Evolutionary conservation across 2,113 vertebrate genomes (phyloP), one percentile per base, ranked within the genome.

Genomic region (Erinaceus europaeus): DNA sequence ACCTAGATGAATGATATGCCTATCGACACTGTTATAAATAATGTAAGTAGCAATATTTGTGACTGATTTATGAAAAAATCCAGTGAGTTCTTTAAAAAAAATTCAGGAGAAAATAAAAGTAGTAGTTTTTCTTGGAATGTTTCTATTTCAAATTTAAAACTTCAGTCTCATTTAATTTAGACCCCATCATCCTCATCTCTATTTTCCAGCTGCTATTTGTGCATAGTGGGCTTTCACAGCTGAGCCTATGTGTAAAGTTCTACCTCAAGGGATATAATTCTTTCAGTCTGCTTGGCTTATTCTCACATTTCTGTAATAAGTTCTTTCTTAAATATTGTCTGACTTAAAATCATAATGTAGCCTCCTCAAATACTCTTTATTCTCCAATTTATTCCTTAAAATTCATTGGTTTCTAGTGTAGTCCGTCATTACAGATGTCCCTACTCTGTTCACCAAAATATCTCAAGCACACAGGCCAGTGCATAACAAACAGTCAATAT

Each of bases 1-100:
- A 34, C 17, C 55, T 12, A 36, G 83, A 65, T 23, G 69, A 53
- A 52, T 67, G 27, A 34, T 38, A 21, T 48, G 36, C 13, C 46
- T 71, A 25, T 32, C 84, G 38, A 89, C 36, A 61, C 29, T 75
- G 59, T 62, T 50, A 71, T 17, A 32, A 80, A 72, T n/a, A 52
- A 76, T 34, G 20, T 32, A 77, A 57, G 61, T 46, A 88, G 75
- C 83, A 59, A n/a, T 44, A 88, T 90, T 73, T 86, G 64, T 23
- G 88, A 57, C 8, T 50, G 38, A 81, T 64, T 65, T 84, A 81
- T 64, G 80, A 68, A 80, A 92, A 84, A 79, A 62, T 36, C 15
- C 81, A 59, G 18, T 46, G 89, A 73, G 61, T 72, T 80, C 73
- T 77, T 89, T 68, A 38, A 42, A n/a, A 93, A 84, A 69, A 59